phyloP scores from a whole-genome alignment of 2,113 vertebrate species.

The Burhinus oedicnemus region DNA sequence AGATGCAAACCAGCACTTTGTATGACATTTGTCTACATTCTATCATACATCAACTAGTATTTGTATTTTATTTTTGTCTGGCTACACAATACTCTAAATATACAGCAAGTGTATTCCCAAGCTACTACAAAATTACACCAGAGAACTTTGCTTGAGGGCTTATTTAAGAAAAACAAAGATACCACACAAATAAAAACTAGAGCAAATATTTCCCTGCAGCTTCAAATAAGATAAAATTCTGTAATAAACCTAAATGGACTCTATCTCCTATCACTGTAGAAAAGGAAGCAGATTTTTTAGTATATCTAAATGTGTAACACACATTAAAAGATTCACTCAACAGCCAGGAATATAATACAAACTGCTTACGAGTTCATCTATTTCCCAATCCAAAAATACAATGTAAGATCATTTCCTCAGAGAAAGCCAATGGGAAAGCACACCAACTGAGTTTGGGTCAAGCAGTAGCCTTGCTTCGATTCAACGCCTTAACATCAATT shows the following conservation, averaged over 20 bases:
- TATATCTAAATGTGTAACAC: background rate
- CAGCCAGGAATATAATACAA: background rate
- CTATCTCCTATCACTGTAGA: background rate
- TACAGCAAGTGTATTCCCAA: background rate
- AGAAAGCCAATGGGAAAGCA: background rate
- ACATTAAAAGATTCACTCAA: background rate
- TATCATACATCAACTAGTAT: background rate
- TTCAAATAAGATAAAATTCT: background rate
- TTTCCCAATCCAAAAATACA: background rate
- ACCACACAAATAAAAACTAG: background rate
- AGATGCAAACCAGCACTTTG: background rate
- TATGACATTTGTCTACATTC: background rate
- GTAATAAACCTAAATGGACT: background rate
- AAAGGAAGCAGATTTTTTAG: background rate
- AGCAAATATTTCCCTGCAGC: background rate
- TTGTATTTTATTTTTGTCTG: background rate
- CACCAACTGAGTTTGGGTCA: background rate
- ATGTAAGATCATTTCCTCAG: background rate
- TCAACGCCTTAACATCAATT: background rate
- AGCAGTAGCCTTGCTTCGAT: background rate
- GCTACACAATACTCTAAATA: background rate
- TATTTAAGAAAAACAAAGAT: slow-evolving; percentile 37
- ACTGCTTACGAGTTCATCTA: background rate
- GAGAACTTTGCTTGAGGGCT: background rate
- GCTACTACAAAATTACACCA: slow-evolving; percentile 19